Evolutionary conservation across 2,888 invertebrate genomes (phyloP).

Genomic region (Aplocera efformata): DNA sequence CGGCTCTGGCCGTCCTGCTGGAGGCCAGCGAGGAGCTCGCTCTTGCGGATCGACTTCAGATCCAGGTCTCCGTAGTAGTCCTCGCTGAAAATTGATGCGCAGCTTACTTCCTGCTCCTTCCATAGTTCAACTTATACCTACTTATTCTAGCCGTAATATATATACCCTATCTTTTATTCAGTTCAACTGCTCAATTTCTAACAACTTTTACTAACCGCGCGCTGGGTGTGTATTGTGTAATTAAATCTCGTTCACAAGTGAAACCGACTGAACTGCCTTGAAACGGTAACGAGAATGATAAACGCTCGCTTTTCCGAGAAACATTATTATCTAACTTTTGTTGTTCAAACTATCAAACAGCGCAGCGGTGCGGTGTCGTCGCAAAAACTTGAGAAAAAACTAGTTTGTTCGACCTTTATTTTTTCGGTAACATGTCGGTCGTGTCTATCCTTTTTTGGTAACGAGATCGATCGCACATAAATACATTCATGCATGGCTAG

Average conservation of each 20-base stretch:
- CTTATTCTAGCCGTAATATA: slow-evolving; percentile 36
- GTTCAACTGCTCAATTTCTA: slow-evolving; percentile 57
- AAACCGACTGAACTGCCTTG: slow-evolving; percentile 71
- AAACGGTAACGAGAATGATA: slow-evolving; percentile 61
- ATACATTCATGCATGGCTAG: slow-evolving; percentile 8
- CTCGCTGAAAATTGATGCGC: slow-evolving; percentile 88
- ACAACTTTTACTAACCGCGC: slow-evolving; percentile 61
- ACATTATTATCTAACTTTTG: slow-evolving; percentile 55
- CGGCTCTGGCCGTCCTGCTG: slow-evolving; percentile 80
- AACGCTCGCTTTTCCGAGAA: slow-evolving; percentile 64
- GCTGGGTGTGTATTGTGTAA: slow-evolving; percentile 66
- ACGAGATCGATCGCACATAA: slow-evolving; percentile 10
- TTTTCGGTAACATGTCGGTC: slow-evolving; percentile 13
- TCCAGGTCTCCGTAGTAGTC: slow-evolving; percentile 98
- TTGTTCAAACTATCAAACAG: slow-evolving; percentile 41
- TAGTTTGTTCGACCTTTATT: slow-evolving; percentile 45
- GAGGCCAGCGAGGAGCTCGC: slow-evolving; percentile 92
- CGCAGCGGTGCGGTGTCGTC: slow-evolving; percentile 41
- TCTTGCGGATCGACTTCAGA: slow-evolving; percentile 96
- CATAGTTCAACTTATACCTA: slow-evolving; percentile 46
- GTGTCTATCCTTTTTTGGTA: slow-evolving; percentile 17
- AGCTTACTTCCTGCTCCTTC: slow-evolving; percentile 71
- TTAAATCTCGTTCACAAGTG: slow-evolving; percentile 55
- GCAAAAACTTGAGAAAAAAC: slow-evolving; percentile 38
- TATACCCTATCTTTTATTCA: slow-evolving; percentile 36